Evolutionary conservation across 2,888 invertebrate species (phyloP).

Genomic region (Hipparchia sbordonii): DNA sequence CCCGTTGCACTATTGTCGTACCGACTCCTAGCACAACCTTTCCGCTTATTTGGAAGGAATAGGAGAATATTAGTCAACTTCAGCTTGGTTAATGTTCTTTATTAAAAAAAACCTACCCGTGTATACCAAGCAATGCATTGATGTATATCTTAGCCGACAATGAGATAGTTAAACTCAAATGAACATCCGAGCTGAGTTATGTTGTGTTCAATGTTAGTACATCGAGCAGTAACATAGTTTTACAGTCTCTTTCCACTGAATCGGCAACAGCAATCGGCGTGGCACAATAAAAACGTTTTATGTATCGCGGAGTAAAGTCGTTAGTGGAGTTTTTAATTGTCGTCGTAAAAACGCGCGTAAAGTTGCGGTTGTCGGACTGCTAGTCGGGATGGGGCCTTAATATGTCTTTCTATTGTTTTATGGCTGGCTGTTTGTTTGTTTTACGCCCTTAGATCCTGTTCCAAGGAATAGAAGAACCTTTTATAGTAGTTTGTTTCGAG

Average conservation of each 20-base stretch:
- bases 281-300: constrained; percentile 30
- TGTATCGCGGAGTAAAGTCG: constrained; percentile 24
- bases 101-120: no score
- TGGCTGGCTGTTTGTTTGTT: constrained; percentile 19
- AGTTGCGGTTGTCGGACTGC: constrained; percentile 14
- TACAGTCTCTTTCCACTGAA: constrained; percentile 25
- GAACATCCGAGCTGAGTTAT: neutral
- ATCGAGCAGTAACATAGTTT: constrained; percentile 25
- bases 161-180: neutral
- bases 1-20: no score
- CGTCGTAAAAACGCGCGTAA: constrained; percentile 35
- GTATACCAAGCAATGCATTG: no score
- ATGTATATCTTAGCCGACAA: no score
- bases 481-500: neutral
- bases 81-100: no score
- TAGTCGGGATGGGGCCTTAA: constrained; percentile 28
- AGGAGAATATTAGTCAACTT: no score
- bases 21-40: no score
- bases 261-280: constrained; percentile 29
- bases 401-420: constrained; percentile 33
- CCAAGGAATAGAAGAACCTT: neutral
- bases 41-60: no score
- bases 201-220: neutral
- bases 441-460: constrained; percentile 16
- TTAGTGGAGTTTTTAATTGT: constrained; percentile 40